Base-by-base conservation (phyloP, 2,797 vertebrate species). In the Carcharodon carcharias region DNA sequence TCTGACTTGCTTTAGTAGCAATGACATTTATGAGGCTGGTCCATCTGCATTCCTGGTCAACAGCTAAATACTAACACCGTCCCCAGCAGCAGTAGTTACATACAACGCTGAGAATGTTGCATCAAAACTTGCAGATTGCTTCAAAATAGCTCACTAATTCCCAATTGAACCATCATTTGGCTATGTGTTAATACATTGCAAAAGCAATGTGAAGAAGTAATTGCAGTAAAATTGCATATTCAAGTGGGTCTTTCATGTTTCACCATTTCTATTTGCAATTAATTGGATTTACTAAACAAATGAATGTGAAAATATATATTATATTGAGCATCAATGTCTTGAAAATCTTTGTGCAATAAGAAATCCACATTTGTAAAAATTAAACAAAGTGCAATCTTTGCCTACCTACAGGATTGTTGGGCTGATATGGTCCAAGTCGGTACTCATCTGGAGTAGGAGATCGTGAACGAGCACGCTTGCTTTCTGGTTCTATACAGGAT, bases 341-440 rank as follows among this genome's bases (percentile, higher is more conserved):
- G 54, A 58, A 61, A 58, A 91, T 61, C 6, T 56, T 50, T 31
- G 14, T 91, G 14, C 26, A 35, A 31, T 23, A 50, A n/a, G 35
- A 93, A 93, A 65, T 93, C 63, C 50, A 35, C 63, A 67, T 94
- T 94, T 73, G 16, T 77, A 77, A 71, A 16, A 95, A 67, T 26
- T n/a, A 56, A n/a, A 0, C 31, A 16, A 35, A 35, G 45, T 77
- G 40, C 8, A 92, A 35, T 63, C 5, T 54, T 0, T 40, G 61
- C 99, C 99, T 98, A 99, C 99, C 99, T 71, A 99, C 97, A 96
- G 99, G 98, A 96, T 97, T 97, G 94, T 98, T 97, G 11, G 98
- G 98, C 96, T 99, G 98, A 96, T 98, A 98, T 0, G 98, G 98
- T 28, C 98, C 98, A 97, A 99, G 98, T 96, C 98, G 97, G 95